Base-by-base conservation (phyloP, 2,888 invertebrate species). In the Apoderus coryli region DNA sequence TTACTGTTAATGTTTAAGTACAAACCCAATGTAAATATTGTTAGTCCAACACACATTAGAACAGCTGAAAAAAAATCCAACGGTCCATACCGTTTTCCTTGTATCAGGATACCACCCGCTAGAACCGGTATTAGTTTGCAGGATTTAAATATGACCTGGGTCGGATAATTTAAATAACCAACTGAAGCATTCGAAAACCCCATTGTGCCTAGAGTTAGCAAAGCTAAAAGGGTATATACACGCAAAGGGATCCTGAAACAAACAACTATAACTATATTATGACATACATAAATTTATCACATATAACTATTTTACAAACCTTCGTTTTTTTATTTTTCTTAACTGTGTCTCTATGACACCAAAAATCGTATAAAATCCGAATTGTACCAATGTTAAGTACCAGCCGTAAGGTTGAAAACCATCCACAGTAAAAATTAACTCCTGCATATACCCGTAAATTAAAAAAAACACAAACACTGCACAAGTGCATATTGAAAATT, bases 91-190 rank as follows among this genome's bases (percentile, higher is more conserved):
- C 69, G 69, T 60, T 92, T 92, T 33, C 80, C 77, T 61, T 93
- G 78, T 48, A 95, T 92, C 27, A 95, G 51, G 42, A 93, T 84
- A 43, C 92, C 88, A 12, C 95, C 95, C 37, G 90, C 72, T 54
- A 96, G 71, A 1, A 95, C 95, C 0, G 95, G 95, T 45, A 95
- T 88, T 0, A 95, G 65, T 56, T 96, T 96, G 57, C 95, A 96
- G 54, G 92, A 92, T 57, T 95, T 95, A 54, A 96, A 96, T 47
- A 95, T 93, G 23, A 95, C 77, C 64, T 92, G 90, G 0, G 93
- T 95, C 0, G 95, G 93, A 57, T 93, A 96, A 58, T 95, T 96
- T 7, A 96, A 64, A 56, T 89, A 92, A 27, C 86, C 90, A 7
- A 95, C 65, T 2, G 93, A 88, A 3, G 90, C 74, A 58, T 96